Evolutionary conservation across 2,797 vertebrate genomes (phyloP).

Genomic region (Acanthopagrus latus): DNA sequence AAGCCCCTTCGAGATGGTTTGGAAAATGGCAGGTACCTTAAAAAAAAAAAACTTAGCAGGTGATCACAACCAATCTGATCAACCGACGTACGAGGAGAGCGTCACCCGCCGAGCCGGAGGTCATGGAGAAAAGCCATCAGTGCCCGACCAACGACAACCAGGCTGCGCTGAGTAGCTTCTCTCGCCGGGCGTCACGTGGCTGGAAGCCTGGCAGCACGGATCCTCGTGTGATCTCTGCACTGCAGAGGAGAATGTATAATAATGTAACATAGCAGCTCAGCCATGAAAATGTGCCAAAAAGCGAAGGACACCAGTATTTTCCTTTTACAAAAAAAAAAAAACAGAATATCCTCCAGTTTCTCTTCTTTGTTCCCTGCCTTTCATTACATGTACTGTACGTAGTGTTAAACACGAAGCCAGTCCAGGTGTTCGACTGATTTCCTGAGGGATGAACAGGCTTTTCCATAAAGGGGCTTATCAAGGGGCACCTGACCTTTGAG

Average conservation of each 20-base stretch:
- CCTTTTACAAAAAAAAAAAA: constrained; percentile 10
- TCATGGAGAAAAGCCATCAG: no score
- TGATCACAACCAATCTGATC: no score
- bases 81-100: no score
- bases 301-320: constrained; percentile 58
- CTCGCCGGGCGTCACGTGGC: no score
- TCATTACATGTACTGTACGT: constrained; percentile 27
- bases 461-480: constrained; percentile 64
- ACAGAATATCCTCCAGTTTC: not conserved
- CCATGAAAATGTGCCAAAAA: constrained; percentile 65
- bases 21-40: no score
- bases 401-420: constrained; percentile 21
- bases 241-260: constrained; percentile 50
- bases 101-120: no score
- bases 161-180: no score
- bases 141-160: no score
- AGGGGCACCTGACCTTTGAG: constrained; percentile 70
- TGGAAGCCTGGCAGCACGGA: no score
- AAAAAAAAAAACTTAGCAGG: no score
- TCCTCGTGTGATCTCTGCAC: not conserved
- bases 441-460: constrained; percentile 54
- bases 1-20: no score
- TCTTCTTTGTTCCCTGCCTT: not conserved
- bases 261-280: constrained; percentile 24
- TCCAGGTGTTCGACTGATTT: constrained; percentile 49